Evolutionary conservation across 2,797 vertebrate species (phyloP).

Genomic region (Lophotriccus pileatus): DNA sequence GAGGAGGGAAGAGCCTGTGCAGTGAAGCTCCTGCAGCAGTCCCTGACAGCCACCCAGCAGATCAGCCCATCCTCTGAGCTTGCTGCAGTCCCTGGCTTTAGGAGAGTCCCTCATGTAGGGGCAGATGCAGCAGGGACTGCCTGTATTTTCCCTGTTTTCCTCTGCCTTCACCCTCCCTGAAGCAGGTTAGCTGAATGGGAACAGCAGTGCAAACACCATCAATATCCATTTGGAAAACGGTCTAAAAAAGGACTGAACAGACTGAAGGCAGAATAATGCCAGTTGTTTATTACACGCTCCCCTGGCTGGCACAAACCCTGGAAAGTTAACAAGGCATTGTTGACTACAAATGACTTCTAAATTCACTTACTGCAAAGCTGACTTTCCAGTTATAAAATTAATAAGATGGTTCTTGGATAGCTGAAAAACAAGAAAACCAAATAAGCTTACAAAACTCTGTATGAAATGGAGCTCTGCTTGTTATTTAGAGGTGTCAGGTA

Average conservation of each 20-base stretch:
- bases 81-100: not conserved
- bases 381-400: not conserved
- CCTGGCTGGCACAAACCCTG: not conserved
- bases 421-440: not conserved
- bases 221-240: not conserved
- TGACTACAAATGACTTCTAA: conserved; percentile 15
- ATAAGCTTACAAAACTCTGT: not conserved
- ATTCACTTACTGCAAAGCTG: conserved; percentile 23
- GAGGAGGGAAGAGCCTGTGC: not conserved
- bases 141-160: not conserved
- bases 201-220: not conserved
- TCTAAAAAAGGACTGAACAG: not conserved
- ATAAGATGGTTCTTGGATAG: not conserved
- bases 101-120: not conserved
- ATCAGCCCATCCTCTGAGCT: not conserved
- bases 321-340: conserved; percentile 1
- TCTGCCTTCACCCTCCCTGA: not conserved
- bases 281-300: not conserved
- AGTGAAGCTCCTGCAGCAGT: not conserved
- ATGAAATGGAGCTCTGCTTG: not conserved
- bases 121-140: not conserved
- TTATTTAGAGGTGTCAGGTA: not conserved
- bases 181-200: not conserved
- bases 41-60: not conserved
- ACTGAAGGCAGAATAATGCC: not conserved